Percentiles rank a stretch among this genome's conserved stretches.
These are phyloP conservation scores for Leptopilina clavipes DNA, from an alignment of 1,140 invertebrate genomes.

Conservation along the genomic window DNA sequence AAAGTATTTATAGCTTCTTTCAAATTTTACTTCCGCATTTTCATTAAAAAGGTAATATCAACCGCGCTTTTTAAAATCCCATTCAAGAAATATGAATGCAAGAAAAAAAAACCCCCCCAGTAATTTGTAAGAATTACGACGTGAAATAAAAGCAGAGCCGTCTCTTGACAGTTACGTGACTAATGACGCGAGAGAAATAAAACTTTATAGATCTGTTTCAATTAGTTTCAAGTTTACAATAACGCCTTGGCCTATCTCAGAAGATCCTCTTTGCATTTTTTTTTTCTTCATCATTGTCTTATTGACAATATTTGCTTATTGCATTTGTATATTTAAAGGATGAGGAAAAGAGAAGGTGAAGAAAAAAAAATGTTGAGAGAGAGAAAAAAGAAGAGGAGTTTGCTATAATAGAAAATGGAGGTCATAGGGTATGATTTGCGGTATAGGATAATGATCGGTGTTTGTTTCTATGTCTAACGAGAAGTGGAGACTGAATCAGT, in stretches of 20 bases:
- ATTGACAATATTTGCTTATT: neutral
- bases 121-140: slow-evolving; percentile 10
- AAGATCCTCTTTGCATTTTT: slow-evolving; percentile 21
- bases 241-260: slow-evolving; percentile 32
- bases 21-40: slow-evolving; percentile 15
- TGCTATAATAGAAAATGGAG: slow-evolving; percentile 21
- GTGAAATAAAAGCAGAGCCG: neutral
- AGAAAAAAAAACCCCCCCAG: neutral
- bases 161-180: slow-evolving; percentile 16
- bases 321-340: neutral
- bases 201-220: slow-evolving; percentile 32
- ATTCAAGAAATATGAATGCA: neutral
- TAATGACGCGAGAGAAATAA: slow-evolving; percentile 26
- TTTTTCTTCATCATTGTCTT: neutral
- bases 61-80: neutral
- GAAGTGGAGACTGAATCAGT: slow-evolving; percentile 40
- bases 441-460: slow-evolving; percentile 49
- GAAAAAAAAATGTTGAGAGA: neutral
- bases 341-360: neutral
- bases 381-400: neutral
- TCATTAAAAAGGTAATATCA: neutral
- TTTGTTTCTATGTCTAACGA: slow-evolving; percentile 40
- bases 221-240: slow-evolving; percentile 29
- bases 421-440: slow-evolving; percentile 35
- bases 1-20: neutral